Conservation (phyloP, 2,113 vertebrate genomes). For the Quiscalus mexicanus region DNA sequence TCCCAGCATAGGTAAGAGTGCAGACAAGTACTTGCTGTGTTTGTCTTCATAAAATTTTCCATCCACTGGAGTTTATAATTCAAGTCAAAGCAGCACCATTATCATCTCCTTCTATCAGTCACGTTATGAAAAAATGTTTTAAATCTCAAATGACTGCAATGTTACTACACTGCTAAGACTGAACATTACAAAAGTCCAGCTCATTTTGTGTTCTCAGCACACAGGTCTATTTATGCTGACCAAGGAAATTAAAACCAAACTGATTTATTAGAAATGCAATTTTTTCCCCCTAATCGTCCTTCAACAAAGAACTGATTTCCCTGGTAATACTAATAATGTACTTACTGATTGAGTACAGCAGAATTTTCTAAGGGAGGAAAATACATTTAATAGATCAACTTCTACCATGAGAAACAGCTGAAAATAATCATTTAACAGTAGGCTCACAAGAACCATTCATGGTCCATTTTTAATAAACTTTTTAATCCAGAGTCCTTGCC, state of each 20-base stretch:
- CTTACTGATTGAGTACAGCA: not conserved
- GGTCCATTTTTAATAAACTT: not conserved
- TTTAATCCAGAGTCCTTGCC: not conserved
- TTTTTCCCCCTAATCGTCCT: accelerated
- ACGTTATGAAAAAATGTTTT: not conserved
- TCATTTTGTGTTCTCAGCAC: not conserved
- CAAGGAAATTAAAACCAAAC: not conserved
- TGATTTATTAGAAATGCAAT: not conserved
- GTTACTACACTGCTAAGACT: not conserved
- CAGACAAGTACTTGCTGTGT: not conserved
- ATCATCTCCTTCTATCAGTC: not conserved
- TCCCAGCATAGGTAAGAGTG: not conserved
- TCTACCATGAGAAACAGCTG: not conserved
- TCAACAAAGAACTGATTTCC: not conserved
- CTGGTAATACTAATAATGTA: not conserved
- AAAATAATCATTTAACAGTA: not conserved
- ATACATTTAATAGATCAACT: not conserved
- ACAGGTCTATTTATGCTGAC: not conserved
- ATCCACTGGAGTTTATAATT: not conserved
- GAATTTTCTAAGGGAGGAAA: not conserved
- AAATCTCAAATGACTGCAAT: not conserved
- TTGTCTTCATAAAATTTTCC: not conserved
- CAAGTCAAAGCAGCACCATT: not conserved
- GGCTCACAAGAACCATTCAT: not conserved
- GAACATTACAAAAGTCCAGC: not conserved